phyloP scores from a whole-genome alignment of 2,888 invertebrate genomes.

The Cylloceria caligata region DNA sequence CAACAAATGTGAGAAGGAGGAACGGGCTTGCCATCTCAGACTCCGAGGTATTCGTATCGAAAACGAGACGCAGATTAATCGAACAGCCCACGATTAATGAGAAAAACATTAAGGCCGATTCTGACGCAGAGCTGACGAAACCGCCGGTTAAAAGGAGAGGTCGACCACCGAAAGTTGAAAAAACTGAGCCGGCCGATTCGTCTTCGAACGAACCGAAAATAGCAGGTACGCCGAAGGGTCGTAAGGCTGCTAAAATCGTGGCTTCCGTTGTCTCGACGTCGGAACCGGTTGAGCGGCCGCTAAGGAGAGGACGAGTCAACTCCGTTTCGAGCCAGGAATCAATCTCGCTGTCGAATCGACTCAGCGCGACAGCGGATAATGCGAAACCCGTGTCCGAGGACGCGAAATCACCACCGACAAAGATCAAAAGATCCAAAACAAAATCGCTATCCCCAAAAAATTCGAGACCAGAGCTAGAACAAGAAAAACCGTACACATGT shows the following conservation, averaged over 20 bases:
- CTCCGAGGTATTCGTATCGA: conserved; percentile 15
- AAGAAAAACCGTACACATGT: conserved; percentile 69
- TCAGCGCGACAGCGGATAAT: not conserved
- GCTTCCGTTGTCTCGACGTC: not conserved
- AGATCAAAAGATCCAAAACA: conserved; percentile 3
- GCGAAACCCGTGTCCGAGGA: conserved; percentile 22
- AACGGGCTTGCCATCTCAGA: conserved; percentile 36
- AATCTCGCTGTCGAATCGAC: not conserved
- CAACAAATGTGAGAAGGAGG: conserved; percentile 10
- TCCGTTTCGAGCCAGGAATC: conserved; percentile 35
- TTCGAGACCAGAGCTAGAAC: conserved; percentile 48
- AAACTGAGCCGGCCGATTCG: not conserved
- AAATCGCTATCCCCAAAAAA: conserved; percentile 18
- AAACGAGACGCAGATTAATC: not conserved
- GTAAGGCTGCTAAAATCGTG: conserved; percentile 1
- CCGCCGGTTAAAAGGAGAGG: not conserved
- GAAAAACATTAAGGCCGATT: conserved; percentile 19
- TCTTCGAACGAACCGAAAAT: not conserved
- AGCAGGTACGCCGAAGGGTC: conserved; percentile 6
- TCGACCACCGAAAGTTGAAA: not conserved
- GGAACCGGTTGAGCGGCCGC: not conserved
- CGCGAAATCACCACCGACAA: not conserved
- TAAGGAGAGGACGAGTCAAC: conserved; percentile 43
- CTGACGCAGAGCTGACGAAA: conserved; percentile 13
- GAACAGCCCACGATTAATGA: not conserved